Evolutionary conservation across 2,888 invertebrate genomes (phyloP), one percentile per base, ranked within the genome.

Genomic region (Stegophylla sp.): DNA sequence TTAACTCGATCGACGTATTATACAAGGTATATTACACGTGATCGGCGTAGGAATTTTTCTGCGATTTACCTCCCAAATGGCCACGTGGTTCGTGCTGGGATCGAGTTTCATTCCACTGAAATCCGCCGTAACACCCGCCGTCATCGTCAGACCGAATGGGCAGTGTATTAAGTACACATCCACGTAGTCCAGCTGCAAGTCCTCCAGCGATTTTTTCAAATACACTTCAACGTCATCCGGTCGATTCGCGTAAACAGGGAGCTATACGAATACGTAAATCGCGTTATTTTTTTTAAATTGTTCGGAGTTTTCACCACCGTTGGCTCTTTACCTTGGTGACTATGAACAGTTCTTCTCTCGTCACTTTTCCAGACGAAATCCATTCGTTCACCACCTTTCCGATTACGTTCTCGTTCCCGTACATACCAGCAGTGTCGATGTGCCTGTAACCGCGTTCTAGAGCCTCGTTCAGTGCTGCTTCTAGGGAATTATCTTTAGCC

Each of bases 131-230:
- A 77, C 69, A 51, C 66, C 67, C 10, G 51, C 26, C 3, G 34
- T 34, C 34, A 5, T 7, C 7, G 34, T 3, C 5, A 83, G 7
- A 4, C 71, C 69, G 59, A 83, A 83, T 7, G 96, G 95, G 1
- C 89, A 88, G 85, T 96, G 96, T 83, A 95, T 87, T 56, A 96
- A 88, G 87, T 94, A 95, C 82, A 96, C 86, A 87, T 96, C 96
- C 53, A 96, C 86, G 86, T 95, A 96, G 72, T 92, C 91, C 82
- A 95, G 85, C 82, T 92, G 91, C 28, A 96, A 88, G 84, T 91
- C 90, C n/a, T 88, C 87, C 82, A 94, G 86, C 0, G 94, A 94
- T 69, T 88, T 89, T 83, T 89, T 89, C 79, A 94, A 88, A 85
- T 89, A 92, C 82, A 91, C 90, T 84, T 90, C 88, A 12, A 93